These are phyloP conservation scores for Papilio gigon DNA, from an alignment of 2,888 invertebrate species.

Conservation along the genomic window DNA sequence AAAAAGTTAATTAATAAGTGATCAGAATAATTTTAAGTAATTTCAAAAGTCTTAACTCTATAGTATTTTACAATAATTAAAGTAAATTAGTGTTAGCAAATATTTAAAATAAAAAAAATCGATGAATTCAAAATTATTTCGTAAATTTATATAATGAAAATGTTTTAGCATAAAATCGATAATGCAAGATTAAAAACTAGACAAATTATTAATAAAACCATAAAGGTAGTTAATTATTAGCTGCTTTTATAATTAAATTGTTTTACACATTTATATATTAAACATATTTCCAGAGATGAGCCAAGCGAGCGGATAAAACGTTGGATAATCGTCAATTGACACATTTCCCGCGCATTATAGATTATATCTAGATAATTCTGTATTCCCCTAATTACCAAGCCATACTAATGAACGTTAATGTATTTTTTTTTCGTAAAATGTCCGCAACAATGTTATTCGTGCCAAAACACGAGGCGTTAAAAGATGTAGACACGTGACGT, in stretches of 20 bases:
- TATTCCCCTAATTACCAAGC: slow-evolving; percentile 32
- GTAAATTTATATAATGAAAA: too few relatives aligned
- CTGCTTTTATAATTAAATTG: background rate
- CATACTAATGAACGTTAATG: slow-evolving; percentile 18
- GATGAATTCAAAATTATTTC: too few relatives aligned
- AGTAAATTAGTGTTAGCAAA: too few relatives aligned
- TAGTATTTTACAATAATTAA: too few relatives aligned
- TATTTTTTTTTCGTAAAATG: slow-evolving; percentile 18
- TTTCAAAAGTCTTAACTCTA: too few relatives aligned
- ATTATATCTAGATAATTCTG: slow-evolving; percentile 25
- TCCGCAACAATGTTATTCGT: slow-evolving; percentile 11
- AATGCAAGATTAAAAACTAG: background rate
- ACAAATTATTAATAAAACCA: slow-evolving; percentile 4
- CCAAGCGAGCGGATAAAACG: slow-evolving; percentile 21
- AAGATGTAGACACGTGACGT: slow-evolving; percentile 51
- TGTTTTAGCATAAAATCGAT: background rate
- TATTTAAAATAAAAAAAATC: too few relatives aligned
- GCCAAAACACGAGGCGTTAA: slow-evolving; percentile 36
- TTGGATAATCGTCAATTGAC: slow-evolving; percentile 16
- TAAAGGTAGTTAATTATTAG: background rate
- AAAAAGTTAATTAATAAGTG: too few relatives aligned
- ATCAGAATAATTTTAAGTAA: too few relatives aligned
- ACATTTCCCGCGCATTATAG: slow-evolving; percentile 12
- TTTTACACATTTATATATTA: slow-evolving; percentile 5
- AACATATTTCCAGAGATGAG: slow-evolving; percentile 10